These are phyloP conservation scores for Netelia inedita DNA, from an alignment of 2,888 invertebrate species.

Conservation along the genomic window DNA sequence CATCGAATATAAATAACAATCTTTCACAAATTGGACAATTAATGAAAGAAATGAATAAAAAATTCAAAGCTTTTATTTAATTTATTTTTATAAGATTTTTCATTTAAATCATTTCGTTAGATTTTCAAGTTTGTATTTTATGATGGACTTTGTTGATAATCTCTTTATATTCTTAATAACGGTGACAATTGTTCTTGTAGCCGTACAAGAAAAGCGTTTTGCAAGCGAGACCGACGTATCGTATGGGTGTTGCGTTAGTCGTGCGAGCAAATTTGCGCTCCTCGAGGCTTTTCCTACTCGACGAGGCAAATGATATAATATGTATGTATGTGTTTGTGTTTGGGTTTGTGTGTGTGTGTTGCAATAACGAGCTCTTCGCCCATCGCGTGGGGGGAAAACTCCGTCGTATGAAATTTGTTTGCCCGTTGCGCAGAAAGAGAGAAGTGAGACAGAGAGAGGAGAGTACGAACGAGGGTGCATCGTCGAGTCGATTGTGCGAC, in stretches of 20 bases:
- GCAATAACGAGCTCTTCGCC: background rate
- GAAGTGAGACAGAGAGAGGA: background rate
- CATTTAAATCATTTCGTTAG: background rate
- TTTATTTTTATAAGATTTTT: background rate
- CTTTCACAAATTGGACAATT: background rate
- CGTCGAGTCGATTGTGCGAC: constrained; percentile 18
- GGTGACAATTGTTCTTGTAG: constrained; percentile 46
- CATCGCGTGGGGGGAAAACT: constrained; percentile 6
- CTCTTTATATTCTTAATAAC: constrained; percentile 16
- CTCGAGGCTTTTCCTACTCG: constrained; percentile 36
- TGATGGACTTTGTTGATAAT: constrained; percentile 3
- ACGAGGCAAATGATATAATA: constrained; percentile 29
- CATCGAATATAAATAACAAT: background rate
- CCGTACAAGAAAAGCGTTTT: no score
- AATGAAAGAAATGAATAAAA: no score
- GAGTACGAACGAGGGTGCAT: constrained; percentile 9
- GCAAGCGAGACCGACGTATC: constrained; percentile 13
- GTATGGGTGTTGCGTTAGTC: constrained; percentile 39
- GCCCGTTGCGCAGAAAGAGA: constrained; percentile 15
- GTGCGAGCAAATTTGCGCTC: constrained; percentile 45
- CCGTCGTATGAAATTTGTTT: constrained; percentile 40
- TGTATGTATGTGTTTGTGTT: background rate
- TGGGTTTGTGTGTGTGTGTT: background rate
- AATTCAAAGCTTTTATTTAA: no score
- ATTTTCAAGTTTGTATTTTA: background rate